These are phyloP conservation scores for Erithacus rubecula DNA, from an alignment of 2,797 vertebrate genomes.

Conservation along the genomic window DNA sequence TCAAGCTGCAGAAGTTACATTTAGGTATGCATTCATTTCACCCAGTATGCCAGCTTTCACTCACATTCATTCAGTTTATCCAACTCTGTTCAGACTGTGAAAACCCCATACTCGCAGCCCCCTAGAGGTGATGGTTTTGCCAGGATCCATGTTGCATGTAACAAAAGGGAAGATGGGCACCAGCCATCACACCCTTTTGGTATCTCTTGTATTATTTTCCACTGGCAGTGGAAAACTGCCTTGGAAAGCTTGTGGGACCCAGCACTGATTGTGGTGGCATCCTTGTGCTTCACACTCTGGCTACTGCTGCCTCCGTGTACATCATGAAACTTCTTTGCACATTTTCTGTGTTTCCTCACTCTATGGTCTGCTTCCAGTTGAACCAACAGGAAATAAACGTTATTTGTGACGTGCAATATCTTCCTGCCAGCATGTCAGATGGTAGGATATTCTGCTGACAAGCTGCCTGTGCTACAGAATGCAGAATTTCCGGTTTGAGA, in stretches of 20 bases:
- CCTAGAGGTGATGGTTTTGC: rapidly evolving
- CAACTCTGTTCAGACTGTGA: background rate
- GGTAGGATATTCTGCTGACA: background rate
- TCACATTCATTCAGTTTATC: background rate
- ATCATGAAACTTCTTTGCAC: background rate
- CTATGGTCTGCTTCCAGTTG: background rate
- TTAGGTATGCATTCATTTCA: background rate
- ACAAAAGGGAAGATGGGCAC: background rate
- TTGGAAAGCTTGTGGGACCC: background rate
- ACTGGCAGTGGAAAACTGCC: background rate
- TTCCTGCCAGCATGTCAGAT: background rate
- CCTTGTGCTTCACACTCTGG: background rate
- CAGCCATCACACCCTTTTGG: background rate
- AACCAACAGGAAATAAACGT: background rate
- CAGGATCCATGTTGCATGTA: background rate
- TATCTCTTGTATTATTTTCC: background rate
- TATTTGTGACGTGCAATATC: background rate
- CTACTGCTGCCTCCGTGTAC: background rate
- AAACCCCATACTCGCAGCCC: background rate
- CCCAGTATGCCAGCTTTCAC: background rate
- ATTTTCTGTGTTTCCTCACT: background rate
- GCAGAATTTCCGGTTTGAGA: background rate
- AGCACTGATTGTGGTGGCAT: background rate
- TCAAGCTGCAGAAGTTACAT: background rate
- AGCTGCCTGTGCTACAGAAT: background rate